Base-by-base conservation (phyloP, 2,888 invertebrate genomes). In the Drosophila niveifrons region DNA sequence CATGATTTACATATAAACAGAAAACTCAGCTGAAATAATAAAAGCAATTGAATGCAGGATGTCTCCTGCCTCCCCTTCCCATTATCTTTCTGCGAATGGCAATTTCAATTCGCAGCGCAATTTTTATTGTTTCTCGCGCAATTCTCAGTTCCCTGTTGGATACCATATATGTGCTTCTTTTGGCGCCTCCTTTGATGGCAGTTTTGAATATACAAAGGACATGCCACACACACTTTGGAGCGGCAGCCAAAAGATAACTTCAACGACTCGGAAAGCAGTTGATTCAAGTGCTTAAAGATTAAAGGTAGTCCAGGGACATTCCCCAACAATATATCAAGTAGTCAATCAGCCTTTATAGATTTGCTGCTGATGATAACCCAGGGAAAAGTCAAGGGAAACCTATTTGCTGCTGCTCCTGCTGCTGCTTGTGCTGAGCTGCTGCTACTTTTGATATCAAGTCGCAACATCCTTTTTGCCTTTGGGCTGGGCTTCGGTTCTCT, bases 291-390 rank as follows among this genome's bases (percentile, higher is more conserved):
- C 44, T 44, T 34, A 56, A 34, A 34, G 31, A 34, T 56, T 34
- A 46, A 34, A 31, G 9, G 17, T 34, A 34, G 34, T 44, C 18
- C 6, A 10, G 44, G n/a, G 7, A 44, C 44, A 55, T 44, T 55
- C 10, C 31, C 6, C 18, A n/a, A 13, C 7, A 10, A 41, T 36
- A 15, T 44, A 44, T 55, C 44, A 44, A 44, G 44, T 13, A 56
- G 55, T 56, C 55, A 56, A 56, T 56, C 44, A 56, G 44, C 34
- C 55, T 56, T 44, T 46, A 46, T 56, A 56, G 55, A 55, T 55
- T 44, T 31, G 17, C 8, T n/a, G 2, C 9, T 29, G 43, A 29
- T 18, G 55, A 23, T 46, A 44, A n/a, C 31, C 31, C 44, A 9
- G 18, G 8, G 13, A 43, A 31, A 31, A 23, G 47, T 23, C 18